These are phyloP conservation scores for Polyergus mexicanus DNA, from an alignment of 1,140 invertebrate genomes.

Conservation along the genomic window DNA sequence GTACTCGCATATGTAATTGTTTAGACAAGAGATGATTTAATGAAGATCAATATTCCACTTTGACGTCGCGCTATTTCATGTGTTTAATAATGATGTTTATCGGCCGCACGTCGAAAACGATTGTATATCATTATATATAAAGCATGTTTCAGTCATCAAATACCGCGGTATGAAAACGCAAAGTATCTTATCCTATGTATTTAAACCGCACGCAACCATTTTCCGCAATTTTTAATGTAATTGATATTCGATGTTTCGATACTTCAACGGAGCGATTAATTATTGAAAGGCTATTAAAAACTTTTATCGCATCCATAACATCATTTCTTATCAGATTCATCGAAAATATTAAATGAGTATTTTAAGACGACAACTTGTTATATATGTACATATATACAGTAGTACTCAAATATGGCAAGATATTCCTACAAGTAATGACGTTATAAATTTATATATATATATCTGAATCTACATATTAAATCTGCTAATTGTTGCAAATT, in stretches of 20 bases:
- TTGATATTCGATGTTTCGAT: background rate
- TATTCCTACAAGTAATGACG: no score
- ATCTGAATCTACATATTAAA: background rate
- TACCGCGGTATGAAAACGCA: background rate
- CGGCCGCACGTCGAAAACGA: slow-evolving; percentile 5
- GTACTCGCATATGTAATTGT: background rate
- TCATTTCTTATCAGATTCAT: background rate
- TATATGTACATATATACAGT: no score
- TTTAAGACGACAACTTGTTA: background rate
- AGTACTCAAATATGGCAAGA: background rate
- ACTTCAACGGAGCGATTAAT: slow-evolving; percentile 1
- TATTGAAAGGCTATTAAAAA: slow-evolving; percentile 21
- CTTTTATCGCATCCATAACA: background rate
- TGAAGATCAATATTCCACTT: slow-evolving; percentile 53
- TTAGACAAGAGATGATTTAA: slow-evolving; percentile 24
- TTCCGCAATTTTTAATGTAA: slow-evolving; percentile 13
- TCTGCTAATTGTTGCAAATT: background rate
- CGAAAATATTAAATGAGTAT: background rate
- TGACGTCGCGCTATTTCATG: slow-evolving; percentile 1
- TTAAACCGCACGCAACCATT: background rate
- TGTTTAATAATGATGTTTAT: slow-evolving; percentile 39
- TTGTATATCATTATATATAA: slow-evolving; percentile 11
- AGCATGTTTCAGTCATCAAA: slow-evolving; percentile 21
- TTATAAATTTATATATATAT: background rate
- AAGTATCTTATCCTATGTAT: slow-evolving; percentile 42